Evolutionary conservation across 2,113 vertebrate species (phyloP), one percentile per base, ranked within the genome.

Genomic region (Datnioides undecimradiatus): DNA sequence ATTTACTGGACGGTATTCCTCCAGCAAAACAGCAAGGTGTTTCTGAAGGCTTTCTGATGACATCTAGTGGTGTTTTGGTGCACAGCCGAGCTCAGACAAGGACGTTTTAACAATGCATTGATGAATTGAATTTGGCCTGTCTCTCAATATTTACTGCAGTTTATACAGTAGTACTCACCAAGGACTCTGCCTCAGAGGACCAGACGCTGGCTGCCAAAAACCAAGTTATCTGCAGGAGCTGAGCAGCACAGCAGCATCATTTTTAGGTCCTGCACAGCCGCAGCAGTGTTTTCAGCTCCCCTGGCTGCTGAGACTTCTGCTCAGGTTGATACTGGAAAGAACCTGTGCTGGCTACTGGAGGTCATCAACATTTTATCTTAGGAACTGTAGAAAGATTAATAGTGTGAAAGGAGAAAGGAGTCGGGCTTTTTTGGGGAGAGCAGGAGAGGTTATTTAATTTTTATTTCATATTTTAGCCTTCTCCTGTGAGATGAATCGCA

Each of bases 61-160:
- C 91, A 87, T 76, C 90, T 93, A 90, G 91, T 88, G 91, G 84
- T 3, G 8, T 1, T 10, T 38, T 4, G 3, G 41, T 23, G 82
- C 25, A 79, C 29, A 58, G 80, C 76, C 3, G 8, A 33, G 29
- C 49, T 63, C 52, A 49, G 4, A 23, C 74, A 64, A 83, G 67
- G 74, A 76, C 41, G 1, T 38, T 77, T 74, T 51, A 55, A 82
- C 48, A 64, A 73, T 33, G 48, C 51, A 72, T 23, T 43, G 55
- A 65, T 40, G 8, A 64, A 81, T n/a, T 66, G 40, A 55, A 51
- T 85, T 64, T 59, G 54, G 46, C 43, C 27, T 17, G 23, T 75
- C 38, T 70, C 27, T 84, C 48, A 9, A 23, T 64, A 79, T 86
- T 84, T 72, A 73, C 63, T 66, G 60, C 40, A 51, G 21, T 76